Evolutionary conservation across 2,797 vertebrate genomes (phyloP), one percentile per base, ranked within the genome.

Genomic region (Enteromius trimaculatus): DNA sequence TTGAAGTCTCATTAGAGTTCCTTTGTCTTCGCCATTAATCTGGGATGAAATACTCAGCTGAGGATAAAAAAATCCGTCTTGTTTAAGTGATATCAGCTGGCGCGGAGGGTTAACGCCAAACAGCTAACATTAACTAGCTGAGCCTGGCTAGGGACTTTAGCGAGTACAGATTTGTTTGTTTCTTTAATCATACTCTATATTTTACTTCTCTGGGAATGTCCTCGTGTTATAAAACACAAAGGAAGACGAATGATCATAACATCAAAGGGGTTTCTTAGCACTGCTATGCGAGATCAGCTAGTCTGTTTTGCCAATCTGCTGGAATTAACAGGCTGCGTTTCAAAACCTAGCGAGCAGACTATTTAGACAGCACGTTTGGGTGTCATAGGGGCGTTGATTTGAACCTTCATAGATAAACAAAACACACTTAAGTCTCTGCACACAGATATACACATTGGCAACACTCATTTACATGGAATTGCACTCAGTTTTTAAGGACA

Each of bases 111-210:
- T 66, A 82, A 82, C 72, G 72, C 72, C 81, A 75, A 82, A 68
- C 34, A 21, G 81, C 62, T 82, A 82, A 37, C 34, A 37, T 37
- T 37, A 37, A 37, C 34, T 37, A 37, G 81, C 81, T 21, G 34
- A 76, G 60, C 47, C 34, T 68, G n/a, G 81, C 81, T 82, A 76
- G 81, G 49, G 81, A 82, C 44, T 76, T 82, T 82, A 82, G 81
- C 81, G 23, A 76, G 71, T 82, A 9, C 60, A 55, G 17, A 76
- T 55, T 82, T 82, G 81, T 76, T 82, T 31, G n/a, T 75, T 76
- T 81, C 4, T 26, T n/a, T 75, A 23, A 10, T 14, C 31, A 31
- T 39, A 7, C 31, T 39, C 17, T 51, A 14, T 42, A n/a, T 29
- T 39, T 58, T 4, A 29, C 16, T 29, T 29, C 3, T 39, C 6